These are phyloP conservation scores for Ophiodon elongatus DNA, from an alignment of 2,113 vertebrate species.

Conservation along the genomic window DNA sequence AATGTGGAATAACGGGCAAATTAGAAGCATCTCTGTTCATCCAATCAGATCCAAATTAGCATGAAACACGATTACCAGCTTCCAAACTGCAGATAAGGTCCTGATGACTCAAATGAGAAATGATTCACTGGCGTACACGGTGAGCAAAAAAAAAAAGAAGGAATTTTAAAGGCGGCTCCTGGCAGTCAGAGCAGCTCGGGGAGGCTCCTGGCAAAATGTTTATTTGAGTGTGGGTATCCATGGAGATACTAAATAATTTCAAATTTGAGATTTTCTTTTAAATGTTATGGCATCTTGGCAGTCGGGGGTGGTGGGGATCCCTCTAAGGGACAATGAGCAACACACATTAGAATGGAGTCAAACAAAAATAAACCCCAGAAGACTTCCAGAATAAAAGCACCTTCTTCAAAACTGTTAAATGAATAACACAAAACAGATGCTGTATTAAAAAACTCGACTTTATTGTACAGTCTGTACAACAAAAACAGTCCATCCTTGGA, in stretches of 20 bases:
- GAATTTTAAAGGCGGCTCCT: constrained; percentile 20
- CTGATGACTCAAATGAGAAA: constrained; percentile 50
- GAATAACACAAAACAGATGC: not conserved
- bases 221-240: too few species aligned
- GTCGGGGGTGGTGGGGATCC: not conserved
- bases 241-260: not conserved
- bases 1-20: constrained; percentile 49
- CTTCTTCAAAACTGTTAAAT: not conserved
- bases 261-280: not conserved
- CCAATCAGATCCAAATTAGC: constrained; percentile 68
- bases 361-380: not conserved
- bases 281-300: not conserved
- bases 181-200: not conserved
- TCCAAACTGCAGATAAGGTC: constrained; percentile 48
- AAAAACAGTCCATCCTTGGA: not conserved
- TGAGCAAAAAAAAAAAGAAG: constrained; percentile 37
- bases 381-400: not conserved
- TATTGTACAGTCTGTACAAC: not conserved
- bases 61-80: constrained; percentile 57
- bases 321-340: not conserved
- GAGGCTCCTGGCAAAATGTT: not conserved
- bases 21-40: constrained; percentile 50
- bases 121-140: constrained; percentile 28
- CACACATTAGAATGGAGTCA: not conserved
- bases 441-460: not conserved